A percentile compares a stretch with the other conserved stretches of the same genome.
Conservation (phyloP, 2,797 vertebrate genomes). For the Alcedo atthis region DNA sequence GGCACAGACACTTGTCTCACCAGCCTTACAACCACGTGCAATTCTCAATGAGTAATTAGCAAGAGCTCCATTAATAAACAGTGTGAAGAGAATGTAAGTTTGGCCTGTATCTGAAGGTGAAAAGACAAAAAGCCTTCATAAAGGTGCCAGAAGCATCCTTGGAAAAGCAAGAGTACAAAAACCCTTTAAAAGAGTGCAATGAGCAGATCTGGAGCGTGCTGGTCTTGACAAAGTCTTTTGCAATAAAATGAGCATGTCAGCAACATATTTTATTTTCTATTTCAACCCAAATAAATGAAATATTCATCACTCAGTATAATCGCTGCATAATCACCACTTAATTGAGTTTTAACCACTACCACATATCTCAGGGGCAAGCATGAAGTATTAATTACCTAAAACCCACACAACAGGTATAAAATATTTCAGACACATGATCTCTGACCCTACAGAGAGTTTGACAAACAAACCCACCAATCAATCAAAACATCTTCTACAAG, state of each 20-base stretch:
- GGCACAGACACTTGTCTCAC: background rate
- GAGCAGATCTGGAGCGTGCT: background rate
- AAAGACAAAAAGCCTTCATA: background rate
- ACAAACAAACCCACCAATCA: background rate
- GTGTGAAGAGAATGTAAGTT: background rate
- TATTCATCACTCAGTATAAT: slow-evolving; percentile 19
- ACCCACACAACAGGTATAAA: background rate
- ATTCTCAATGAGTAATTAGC: background rate
- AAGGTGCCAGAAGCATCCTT: background rate
- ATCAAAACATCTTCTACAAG: background rate
- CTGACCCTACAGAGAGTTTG: background rate
- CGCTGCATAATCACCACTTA: slow-evolving; percentile 15
- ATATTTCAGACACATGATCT: background rate
- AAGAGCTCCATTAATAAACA: background rate
- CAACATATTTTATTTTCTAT: background rate
- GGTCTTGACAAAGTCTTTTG: background rate
- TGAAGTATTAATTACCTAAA: slow-evolving; percentile 26
- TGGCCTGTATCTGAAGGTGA: background rate
- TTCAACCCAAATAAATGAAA: slow-evolving; percentile 29
- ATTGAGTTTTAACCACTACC: slow-evolving; percentile 22
- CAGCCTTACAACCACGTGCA: background rate
- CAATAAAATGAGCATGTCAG: background rate
- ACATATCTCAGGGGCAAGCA: background rate
- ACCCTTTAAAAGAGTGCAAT: background rate
- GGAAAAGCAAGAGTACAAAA: background rate